Conservation (phyloP, 1,140 invertebrate species). For the Drosophila ironensis region DNA sequence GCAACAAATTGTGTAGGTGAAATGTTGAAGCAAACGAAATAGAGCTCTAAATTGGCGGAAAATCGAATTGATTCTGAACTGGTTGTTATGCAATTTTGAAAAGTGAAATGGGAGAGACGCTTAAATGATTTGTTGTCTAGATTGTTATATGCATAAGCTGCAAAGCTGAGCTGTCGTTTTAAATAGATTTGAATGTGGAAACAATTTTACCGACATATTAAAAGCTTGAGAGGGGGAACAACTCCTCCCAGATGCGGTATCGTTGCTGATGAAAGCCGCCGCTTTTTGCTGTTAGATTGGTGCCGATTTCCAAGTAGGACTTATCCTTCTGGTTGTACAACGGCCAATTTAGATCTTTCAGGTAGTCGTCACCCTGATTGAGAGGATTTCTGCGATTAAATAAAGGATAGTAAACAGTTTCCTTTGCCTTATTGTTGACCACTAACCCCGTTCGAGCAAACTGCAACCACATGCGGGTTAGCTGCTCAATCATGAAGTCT, state of each 20-base stretch:
- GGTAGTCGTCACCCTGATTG: conserved; percentile 47
- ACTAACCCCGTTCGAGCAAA: conserved; percentile 83
- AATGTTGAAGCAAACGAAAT: conserved; percentile 4
- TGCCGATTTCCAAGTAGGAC: conserved; percentile 83
- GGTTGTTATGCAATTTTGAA: too few relatives aligned
- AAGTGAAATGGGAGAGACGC: too few relatives aligned
- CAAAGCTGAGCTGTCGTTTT: too few relatives aligned
- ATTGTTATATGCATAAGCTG: too few relatives aligned
- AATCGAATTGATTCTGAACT: too few relatives aligned
- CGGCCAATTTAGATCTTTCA: conserved; percentile 82
- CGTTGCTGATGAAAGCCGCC: conserved; percentile 83
- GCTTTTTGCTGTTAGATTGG: conserved; percentile 78
- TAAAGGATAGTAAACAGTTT: background rate
- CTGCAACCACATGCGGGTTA: conserved; percentile 83
- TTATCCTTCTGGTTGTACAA: conserved; percentile 79
- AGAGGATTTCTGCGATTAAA: conserved; percentile 61
- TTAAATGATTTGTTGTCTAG: too few relatives aligned
- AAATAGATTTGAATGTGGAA: too few relatives aligned
- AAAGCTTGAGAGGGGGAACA: conserved; percentile 81
- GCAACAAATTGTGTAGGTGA: conserved; percentile 24
- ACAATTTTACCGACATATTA: background rate
- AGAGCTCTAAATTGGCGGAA: conserved; percentile 29
- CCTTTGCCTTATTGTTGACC: background rate
- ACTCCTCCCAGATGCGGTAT: conserved; percentile 83
- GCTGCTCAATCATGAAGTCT: conserved; percentile 81